A percentile compares a stretch with the other conserved stretches of the same genome.
These are phyloP conservation scores for Phymorhynchus buccinoides DNA, from an alignment of 1,140 invertebrate genomes.

Conservation along the genomic window DNA sequence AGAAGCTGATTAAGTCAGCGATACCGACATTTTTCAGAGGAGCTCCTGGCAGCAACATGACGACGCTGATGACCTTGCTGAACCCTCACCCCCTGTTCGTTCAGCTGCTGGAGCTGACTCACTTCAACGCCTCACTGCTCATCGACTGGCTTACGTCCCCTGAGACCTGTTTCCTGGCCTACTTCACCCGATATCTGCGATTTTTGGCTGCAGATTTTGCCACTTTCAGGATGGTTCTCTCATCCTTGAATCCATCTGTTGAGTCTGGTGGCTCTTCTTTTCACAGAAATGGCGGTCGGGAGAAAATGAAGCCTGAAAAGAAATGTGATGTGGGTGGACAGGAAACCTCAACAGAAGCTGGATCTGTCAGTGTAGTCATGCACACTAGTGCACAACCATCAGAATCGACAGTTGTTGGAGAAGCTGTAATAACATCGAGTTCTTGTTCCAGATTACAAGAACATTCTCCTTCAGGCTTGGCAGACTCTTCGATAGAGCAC, in stretches of 20 bases:
- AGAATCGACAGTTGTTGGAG: neutral
- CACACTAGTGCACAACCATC: neutral
- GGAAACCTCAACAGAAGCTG: neutral
- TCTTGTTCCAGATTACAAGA: neutral
- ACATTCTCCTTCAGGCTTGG: neutral
- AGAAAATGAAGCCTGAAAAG: neutral
- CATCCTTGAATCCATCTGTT: neutral
- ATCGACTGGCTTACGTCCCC: conserved; percentile 91
- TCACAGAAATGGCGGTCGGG: neutral
- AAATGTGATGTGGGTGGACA: neutral
- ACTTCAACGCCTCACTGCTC: conserved; percentile 83
- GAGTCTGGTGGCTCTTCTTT: neutral
- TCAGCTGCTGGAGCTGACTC: conserved; percentile 28
- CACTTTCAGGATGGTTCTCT: neutral
- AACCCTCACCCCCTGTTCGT: conserved; percentile 43
- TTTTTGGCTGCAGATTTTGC: conserved; percentile 9
- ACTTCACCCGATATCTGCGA: conserved; percentile 84
- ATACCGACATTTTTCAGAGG: too few relatives aligned
- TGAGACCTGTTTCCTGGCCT: conserved; percentile 91
- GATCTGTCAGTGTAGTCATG: neutral
- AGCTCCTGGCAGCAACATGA: neutral
- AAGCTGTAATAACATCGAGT: neutral
- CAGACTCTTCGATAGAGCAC: neutral
- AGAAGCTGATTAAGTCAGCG: too few relatives aligned
- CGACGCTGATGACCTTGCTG: neutral